Conservation (phyloP, 53 echinoderm and acorn worm species). For the Apostichopus leukothele region DNA sequence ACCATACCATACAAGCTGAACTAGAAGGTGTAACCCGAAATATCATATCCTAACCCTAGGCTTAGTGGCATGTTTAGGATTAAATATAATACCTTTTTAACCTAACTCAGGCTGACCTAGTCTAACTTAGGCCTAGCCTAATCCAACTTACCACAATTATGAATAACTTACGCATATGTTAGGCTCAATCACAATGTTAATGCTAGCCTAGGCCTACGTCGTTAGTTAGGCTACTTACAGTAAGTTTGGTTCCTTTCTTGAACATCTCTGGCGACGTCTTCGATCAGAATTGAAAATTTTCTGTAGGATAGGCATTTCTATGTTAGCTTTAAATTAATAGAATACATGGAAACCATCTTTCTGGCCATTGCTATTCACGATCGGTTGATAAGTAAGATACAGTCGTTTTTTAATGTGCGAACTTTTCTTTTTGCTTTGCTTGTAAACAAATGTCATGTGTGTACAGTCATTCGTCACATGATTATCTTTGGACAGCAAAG, state of each 20-base stretch:
- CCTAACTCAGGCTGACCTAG: too few relatives aligned
- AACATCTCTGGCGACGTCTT: slow-evolving; percentile 11
- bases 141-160: too few relatives aligned
- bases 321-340: background rate
- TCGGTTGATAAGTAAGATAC: background rate
- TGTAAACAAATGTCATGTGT: slow-evolving; percentile 38
- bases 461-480: slow-evolving; percentile 15
- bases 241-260: slow-evolving; percentile 29
- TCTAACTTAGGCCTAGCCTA: too few relatives aligned
- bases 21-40: too few relatives aligned
- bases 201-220: background rate
- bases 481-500: background rate
- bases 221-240: background rate
- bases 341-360: background rate
- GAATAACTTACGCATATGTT: too few relatives aligned
- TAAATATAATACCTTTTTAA: too few relatives aligned
- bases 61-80: too few relatives aligned
- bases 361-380: slow-evolving; percentile 11
- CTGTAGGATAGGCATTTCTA: slow-evolving; percentile 18
- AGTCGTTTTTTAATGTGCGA: background rate
- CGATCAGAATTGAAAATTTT: slow-evolving; percentile 18
- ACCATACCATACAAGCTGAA: too few relatives aligned
- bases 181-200: too few relatives aligned
- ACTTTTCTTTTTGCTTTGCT: background rate
- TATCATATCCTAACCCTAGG: too few relatives aligned